Evolutionary conservation across 2,113 vertebrate species (phyloP), one percentile per base, ranked within the genome.

Genomic region (Nansenia antarctica): DNA sequence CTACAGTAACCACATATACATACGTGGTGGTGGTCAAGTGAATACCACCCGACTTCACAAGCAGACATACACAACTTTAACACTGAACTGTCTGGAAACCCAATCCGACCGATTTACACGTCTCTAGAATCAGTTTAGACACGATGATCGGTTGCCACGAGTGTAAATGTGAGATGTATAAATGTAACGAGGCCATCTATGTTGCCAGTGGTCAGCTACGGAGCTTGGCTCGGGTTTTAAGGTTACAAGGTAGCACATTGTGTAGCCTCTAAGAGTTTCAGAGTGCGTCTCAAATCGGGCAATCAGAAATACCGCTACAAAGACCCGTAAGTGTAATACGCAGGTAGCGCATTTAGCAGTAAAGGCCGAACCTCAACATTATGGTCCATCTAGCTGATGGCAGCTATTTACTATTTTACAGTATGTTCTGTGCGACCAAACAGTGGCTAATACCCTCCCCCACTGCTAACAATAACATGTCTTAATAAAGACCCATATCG

Each of bases 351-450:
- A 49, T 20, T n/a, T 49, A 49, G 55, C 27, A 14, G 5, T 58
- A 31, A 84, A 90, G 87, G 86, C 87, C 89, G 22, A 78, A 83
- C 67, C 76, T 74, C 7, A 3, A 22, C 20, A 32, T 22, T 24
- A 22, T 35, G n/a, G 80, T 74, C 35, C 70, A 42, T 73, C 31
- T 68, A 53, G 53, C 72, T 65, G 64, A 53, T 58, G 62, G 71
- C 73, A 77, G 64, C 31, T 65, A 49, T 57, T 47, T 30, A 72
- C 72, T 64, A 62, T 53, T 68, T 26, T 9, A 52, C n/a, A n/a
- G n/a, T 57, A 62, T 64, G 60, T 57, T 68, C 29, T 9, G 58
- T 62, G 64, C 70, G 68, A 75, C 49, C 57, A 52, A 61, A 26
- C 70, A 78, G 2, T 31, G 57, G 12, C 45, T 1, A 24, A 45